These are phyloP conservation scores for Oncorhynchus gorbuscha DNA, from an alignment of 2,113 vertebrate genomes.

Conservation along the genomic window DNA sequence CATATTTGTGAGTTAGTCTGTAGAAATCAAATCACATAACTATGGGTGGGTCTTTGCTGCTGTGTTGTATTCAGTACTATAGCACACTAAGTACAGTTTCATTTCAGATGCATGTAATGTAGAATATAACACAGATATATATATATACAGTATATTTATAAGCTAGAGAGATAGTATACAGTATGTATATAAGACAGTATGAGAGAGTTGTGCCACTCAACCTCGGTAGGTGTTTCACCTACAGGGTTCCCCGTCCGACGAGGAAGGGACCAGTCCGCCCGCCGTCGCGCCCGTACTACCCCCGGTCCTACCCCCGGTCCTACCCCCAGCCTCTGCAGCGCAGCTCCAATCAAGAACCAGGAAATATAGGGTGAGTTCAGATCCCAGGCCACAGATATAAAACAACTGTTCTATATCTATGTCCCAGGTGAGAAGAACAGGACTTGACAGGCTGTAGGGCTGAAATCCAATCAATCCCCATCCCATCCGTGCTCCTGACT, in stretches of 20 bases:
- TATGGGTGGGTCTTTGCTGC: constrained; percentile 21
- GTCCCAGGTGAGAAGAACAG: too few relatives aligned
- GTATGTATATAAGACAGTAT: too few relatives aligned
- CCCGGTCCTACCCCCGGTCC: constrained; percentile 40
- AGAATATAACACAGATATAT: too few relatives aligned
- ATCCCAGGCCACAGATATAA: constrained; percentile 49
- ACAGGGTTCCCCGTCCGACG: constrained; percentile 61
- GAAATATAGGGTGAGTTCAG: constrained; percentile 65
- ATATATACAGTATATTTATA: constrained; percentile 12
- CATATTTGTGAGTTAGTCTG: too few relatives aligned
- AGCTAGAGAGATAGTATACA: too few relatives aligned
- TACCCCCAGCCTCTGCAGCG: constrained; percentile 36
- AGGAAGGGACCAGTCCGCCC: constrained; percentile 53
- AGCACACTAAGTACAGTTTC: too few relatives aligned
- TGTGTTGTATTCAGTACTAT: constrained; percentile 33
- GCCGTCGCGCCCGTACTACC: constrained; percentile 36
- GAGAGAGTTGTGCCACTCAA: constrained; percentile 51
- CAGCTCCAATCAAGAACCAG: constrained; percentile 63
- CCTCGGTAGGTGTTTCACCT: constrained; percentile 64
- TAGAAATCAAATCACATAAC: too few relatives aligned
- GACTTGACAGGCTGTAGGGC: constrained; percentile 39
- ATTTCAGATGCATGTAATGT: too few relatives aligned
- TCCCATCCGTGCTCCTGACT: constrained; percentile 24
- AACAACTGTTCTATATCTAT: too few relatives aligned
- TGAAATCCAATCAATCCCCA: constrained; percentile 58